Conservation (phyloP, 2,888 invertebrate species). For the Cheilosia variabilis region DNA sequence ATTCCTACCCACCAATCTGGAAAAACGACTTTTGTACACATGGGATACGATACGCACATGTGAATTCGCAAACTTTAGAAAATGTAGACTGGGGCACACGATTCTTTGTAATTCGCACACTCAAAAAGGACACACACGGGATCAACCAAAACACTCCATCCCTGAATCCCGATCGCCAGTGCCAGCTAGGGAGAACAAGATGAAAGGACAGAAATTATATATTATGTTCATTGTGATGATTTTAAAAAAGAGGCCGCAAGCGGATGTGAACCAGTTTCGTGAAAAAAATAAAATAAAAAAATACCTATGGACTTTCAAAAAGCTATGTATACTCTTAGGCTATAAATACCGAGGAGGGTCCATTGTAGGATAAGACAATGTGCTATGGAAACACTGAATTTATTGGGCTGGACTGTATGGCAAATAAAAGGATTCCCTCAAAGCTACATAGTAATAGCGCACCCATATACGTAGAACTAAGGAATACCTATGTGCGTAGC, state of each 20-base stretch:
- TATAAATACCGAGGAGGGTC: conserved; percentile 17
- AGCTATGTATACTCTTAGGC: neutral
- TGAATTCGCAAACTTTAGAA: conserved; percentile 3
- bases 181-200: neutral
- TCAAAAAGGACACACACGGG: conserved; percentile 20
- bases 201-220: neutral
- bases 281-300: neutral
- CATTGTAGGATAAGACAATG: conserved; percentile 45
- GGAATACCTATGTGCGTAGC: conserved; percentile 15
- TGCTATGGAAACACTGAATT: conserved; percentile 24
- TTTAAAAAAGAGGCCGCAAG: conserved; percentile 13
- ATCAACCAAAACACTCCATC: conserved; percentile 14
- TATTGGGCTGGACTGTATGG: conserved; percentile 10
- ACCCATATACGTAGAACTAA: conserved; percentile 35
- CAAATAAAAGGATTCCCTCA: neutral
- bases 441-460: conserved; percentile 11
- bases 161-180: neutral
- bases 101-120: conserved; percentile 9
- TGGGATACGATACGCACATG: neutral
- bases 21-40: neutral
- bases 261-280: conserved; percentile 56
- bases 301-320: conserved; percentile 13
- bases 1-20: neutral
- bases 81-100: neutral
- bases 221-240: conserved; percentile 14